Evolutionary conservation across 2,888 invertebrate genomes (phyloP).

Genomic region (Aelia acuminata): DNA sequence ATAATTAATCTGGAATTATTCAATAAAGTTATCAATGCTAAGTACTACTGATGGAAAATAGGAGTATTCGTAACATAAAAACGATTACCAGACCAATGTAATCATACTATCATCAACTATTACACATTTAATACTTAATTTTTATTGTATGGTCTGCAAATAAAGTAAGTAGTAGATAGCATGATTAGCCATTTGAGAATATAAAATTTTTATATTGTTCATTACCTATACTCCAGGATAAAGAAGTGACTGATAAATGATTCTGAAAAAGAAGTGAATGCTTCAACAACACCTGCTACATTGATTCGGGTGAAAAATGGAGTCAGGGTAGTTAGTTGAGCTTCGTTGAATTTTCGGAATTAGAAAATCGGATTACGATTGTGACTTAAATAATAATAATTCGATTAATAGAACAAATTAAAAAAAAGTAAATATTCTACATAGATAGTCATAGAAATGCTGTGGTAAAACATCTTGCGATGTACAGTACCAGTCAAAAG

Average conservation of each 20-base stretch:
- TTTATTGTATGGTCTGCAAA: neutral
- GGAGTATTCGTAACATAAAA: too few relatives aligned
- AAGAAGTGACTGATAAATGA: neutral
- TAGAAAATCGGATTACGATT: neutral
- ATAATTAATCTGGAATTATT: too few relatives aligned
- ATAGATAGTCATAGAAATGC: too few relatives aligned
- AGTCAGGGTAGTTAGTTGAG: neutral
- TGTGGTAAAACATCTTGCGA: too few relatives aligned
- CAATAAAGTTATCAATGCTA: too few relatives aligned
- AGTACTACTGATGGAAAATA: too few relatives aligned
- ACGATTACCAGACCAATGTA: too few relatives aligned
- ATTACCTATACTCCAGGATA: neutral
- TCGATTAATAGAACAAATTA: too few relatives aligned
- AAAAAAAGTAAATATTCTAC: neutral
- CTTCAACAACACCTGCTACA: neutral
- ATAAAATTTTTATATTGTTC: neutral
- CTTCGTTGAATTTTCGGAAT: neutral
- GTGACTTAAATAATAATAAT: neutral
- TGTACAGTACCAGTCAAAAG: too few relatives aligned
- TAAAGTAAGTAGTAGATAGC: neutral
- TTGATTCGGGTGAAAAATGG: slow-evolving; percentile 28
- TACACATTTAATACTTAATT: too few relatives aligned
- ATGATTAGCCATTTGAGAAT: neutral
- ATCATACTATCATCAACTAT: too few relatives aligned
- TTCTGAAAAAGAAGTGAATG: slow-evolving; percentile 2